Evolutionary conservation across 2,888 invertebrate genomes (phyloP).

Genomic region (Esperia sulphurella): DNA sequence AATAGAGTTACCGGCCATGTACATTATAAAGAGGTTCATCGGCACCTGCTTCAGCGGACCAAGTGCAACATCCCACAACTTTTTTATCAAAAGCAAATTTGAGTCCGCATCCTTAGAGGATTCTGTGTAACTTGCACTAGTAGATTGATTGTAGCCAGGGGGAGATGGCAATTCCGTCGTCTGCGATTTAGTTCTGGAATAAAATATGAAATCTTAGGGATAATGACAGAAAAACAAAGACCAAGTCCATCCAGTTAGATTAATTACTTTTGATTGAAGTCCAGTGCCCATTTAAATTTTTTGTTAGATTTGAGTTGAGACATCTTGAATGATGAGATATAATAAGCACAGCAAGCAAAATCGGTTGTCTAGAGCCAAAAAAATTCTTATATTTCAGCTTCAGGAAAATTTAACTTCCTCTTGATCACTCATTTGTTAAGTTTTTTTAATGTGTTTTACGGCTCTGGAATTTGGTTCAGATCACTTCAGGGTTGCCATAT

Average conservation of each 20-base stretch:
- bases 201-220: background rate
- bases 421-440: too few species aligned
- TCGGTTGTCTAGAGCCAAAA: background rate
- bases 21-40: slow-evolving; percentile 99
- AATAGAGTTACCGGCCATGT: slow-evolving; percentile 99
- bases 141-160: slow-evolving; percentile 89
- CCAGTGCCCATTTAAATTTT: slow-evolving; percentile 83
- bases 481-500: too few species aligned
- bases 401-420: too few species aligned
- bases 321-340: slow-evolving; percentile 27
- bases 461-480: too few species aligned
- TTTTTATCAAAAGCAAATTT: slow-evolving; percentile 92
- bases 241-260: background rate
- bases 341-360: slow-evolving; percentile 5
- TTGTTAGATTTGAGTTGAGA: slow-evolving; percentile 61
- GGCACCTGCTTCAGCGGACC: slow-evolving; percentile 97
- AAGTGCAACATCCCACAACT: slow-evolving; percentile 97
- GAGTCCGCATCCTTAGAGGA: slow-evolving; percentile 90
- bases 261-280: slow-evolving; percentile 79
- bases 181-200: slow-evolving; percentile 44
- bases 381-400: too few species aligned
- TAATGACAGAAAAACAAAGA: too few species aligned
- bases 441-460: too few species aligned
- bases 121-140: slow-evolving; percentile 86
- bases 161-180: slow-evolving; percentile 84